Percentiles rank a stretch among this genome's conserved stretches.
Evolutionary conservation across 23 tunicate genomes (phyloP).

Genomic region (Halocynthia aurantium): DNA sequence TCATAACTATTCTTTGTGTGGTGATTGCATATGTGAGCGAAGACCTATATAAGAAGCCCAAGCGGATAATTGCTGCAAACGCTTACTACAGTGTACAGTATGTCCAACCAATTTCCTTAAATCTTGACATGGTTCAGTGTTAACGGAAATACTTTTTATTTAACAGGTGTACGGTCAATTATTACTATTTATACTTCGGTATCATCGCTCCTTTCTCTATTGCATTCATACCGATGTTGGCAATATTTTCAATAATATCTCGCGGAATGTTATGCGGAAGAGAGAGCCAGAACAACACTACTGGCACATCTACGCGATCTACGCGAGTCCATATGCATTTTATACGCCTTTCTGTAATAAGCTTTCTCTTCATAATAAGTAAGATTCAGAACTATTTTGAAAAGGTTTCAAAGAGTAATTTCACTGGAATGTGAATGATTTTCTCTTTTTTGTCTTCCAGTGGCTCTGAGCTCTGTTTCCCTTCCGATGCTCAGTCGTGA

Average conservation of each 20-base stretch:
- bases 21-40: conserved; percentile 13
- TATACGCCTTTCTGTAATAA: conserved; percentile 33
- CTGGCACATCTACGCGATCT: not conserved
- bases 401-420: not conserved
- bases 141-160: not conserved
- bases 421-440: not conserved
- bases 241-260: conserved; percentile 17
- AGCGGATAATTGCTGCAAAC: no score
- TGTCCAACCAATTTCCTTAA: not conserved
- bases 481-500: conserved; percentile 13
- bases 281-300: not conserved
- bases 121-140: not conserved
- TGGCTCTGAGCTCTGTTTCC: conserved; percentile 10
- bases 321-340: conserved; percentile 39
- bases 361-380: conserved; percentile 30
- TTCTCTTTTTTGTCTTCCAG: not conserved
- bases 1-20: conserved; percentile 16
- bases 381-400: not conserved
- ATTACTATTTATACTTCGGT: conserved; percentile 24
- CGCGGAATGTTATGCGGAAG: conserved; percentile 15
- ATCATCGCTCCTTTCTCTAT: conserved; percentile 31
- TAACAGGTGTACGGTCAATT: conserved; percentile 38
- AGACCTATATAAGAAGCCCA: no score
- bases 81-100: not conserved
- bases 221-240: conserved; percentile 11